phyloP scores from a whole-genome alignment of 2,797 vertebrate genomes.

The Tamandua tetradactyla region DNA sequence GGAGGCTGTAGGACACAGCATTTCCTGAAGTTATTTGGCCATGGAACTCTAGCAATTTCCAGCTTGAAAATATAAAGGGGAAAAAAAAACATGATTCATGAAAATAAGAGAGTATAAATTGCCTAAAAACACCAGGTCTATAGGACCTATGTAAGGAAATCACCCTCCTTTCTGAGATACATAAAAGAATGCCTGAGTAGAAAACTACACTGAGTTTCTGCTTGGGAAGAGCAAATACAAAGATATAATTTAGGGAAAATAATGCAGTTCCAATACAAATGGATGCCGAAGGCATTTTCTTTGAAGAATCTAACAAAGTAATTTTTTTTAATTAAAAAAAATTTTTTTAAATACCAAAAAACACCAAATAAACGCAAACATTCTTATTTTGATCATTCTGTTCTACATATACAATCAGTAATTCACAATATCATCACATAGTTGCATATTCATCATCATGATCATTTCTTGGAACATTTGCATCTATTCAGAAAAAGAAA shows the following conservation, averaged over 20 bases:
- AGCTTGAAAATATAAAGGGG: neutral
- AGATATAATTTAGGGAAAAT: neutral
- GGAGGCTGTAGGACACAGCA: neutral
- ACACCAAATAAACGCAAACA: no score
- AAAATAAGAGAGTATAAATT: neutral
- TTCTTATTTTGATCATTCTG: no score
- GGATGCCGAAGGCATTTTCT: neutral
- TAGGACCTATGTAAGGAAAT: neutral
- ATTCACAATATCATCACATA: no score
- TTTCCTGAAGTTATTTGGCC: neutral
- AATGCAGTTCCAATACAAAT: neutral
- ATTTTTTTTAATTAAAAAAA: no score
- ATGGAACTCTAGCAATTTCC: neutral
- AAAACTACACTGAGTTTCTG: neutral
- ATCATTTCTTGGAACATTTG: no score
- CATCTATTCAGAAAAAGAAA: no score
- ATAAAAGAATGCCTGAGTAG: neutral
- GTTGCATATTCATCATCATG: no score
- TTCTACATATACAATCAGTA: no score
- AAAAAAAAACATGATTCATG: neutral
- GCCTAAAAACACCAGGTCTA: neutral
- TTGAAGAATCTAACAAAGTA: constrained; percentile 11
- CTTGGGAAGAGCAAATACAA: neutral
- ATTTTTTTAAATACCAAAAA: no score
- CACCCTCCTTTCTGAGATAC: neutral